Evolutionary conservation across 2,888 invertebrate species (phyloP).

Genomic region (Toxonevra muliebris): DNA sequence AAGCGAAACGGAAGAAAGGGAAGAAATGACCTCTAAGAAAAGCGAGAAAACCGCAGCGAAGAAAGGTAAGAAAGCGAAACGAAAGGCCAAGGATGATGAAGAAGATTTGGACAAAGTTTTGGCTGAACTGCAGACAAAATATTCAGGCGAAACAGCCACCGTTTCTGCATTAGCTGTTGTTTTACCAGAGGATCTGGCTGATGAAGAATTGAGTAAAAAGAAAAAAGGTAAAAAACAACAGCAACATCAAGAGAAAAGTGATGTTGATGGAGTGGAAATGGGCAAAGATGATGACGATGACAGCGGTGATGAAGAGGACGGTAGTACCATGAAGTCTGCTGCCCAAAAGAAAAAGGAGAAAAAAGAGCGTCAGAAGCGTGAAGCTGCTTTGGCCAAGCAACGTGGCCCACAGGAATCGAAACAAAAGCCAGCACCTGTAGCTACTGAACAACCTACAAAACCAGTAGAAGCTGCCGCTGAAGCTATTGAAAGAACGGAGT

Average conservation of each 20-base stretch:
- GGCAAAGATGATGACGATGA: constrained; percentile 38
- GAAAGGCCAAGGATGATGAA: constrained; percentile 77
- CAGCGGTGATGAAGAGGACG: constrained; percentile 68
- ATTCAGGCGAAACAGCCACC: constrained; percentile 72
- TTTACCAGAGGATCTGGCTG: constrained; percentile 58
- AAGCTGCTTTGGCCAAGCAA: constrained; percentile 68
- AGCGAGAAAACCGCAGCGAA: constrained; percentile 68
- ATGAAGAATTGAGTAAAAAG: constrained; percentile 56
- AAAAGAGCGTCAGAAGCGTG: constrained; percentile 81
- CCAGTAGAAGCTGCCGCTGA: constrained; percentile 46
- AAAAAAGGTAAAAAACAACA: constrained; percentile 55
- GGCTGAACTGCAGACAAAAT: constrained; percentile 80
- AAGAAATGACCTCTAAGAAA: constrained; percentile 67
- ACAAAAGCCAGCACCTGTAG: constrained; percentile 59
- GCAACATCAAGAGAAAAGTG: constrained; percentile 39
- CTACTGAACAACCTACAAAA: constrained; percentile 50
- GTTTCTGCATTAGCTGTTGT: constrained; percentile 42
- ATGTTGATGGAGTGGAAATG: constrained; percentile 42
- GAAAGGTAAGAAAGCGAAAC: constrained; percentile 77
- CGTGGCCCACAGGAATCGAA: constrained; percentile 58
- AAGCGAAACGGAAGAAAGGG: constrained; percentile 56
- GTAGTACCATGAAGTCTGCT: constrained; percentile 77
- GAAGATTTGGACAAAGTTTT: constrained; percentile 83
- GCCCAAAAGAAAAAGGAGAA: constrained; percentile 92
- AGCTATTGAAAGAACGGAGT: constrained; percentile 45